Conservation (phyloP, 1,140 invertebrate species). For the Ceratina australensis region DNA sequence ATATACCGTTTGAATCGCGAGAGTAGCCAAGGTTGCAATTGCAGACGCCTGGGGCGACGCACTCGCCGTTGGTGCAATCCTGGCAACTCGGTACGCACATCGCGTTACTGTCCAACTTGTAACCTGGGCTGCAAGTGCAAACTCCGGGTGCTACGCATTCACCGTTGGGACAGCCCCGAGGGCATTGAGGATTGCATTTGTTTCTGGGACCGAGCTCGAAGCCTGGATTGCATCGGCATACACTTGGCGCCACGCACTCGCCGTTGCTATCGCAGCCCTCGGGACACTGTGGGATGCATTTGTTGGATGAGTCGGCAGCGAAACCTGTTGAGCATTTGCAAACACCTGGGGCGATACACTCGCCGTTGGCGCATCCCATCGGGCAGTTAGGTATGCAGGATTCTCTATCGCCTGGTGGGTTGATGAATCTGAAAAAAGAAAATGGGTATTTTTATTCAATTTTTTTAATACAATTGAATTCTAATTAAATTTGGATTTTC, state of each 20-base stretch:
- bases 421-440: slow-evolving; percentile 62
- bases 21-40: slow-evolving; percentile 35
- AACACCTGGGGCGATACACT: slow-evolving; percentile 64
- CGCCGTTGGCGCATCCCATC: slow-evolving; percentile 62
- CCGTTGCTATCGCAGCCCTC: slow-evolving; percentile 20
- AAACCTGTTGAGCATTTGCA: slow-evolving; percentile 69
- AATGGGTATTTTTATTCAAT: not conserved
- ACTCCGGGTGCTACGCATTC: slow-evolving; percentile 24
- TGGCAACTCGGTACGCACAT: slow-evolving; percentile 30
- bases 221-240: slow-evolving; percentile 34
- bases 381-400: slow-evolving; percentile 66
- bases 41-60: slow-evolving; percentile 33
- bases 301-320: slow-evolving; percentile 15
- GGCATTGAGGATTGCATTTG: slow-evolving; percentile 29
- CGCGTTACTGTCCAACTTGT: not conserved
- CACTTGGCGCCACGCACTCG: slow-evolving; percentile 18
- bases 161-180: slow-evolving; percentile 27
- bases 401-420: slow-evolving; percentile 65
- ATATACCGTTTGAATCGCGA: slow-evolving; percentile 23
- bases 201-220: not conserved
- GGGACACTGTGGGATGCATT: slow-evolving; percentile 38
- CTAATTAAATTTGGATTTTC: too few relatives aligned
- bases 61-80: slow-evolving; percentile 36
- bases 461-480: not conserved
- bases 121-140: slow-evolving; percentile 43